Percentiles rank a stretch among this genome's conserved stretches.
Conservation (phyloP, 2,113 vertebrate genomes). For the Odocoileus hemionus region DNA sequence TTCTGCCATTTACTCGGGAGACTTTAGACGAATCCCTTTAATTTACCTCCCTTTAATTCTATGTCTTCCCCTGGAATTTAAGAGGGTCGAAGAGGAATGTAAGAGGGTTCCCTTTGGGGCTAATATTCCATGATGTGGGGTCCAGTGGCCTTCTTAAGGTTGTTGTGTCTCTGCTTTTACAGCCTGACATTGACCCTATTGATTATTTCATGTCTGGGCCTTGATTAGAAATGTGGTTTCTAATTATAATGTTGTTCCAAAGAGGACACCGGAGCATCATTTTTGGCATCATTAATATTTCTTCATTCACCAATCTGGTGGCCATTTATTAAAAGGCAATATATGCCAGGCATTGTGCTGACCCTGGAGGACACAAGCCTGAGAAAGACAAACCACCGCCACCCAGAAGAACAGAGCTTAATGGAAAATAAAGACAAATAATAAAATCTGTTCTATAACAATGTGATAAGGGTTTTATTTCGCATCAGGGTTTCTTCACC, state of each 20-base stretch:
- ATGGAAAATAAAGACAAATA: not conserved
- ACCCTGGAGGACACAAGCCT: not conserved
- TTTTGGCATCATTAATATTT: conserved; percentile 41
- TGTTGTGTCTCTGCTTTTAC: not conserved
- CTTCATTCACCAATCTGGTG: conserved; percentile 8
- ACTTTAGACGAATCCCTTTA: not conserved
- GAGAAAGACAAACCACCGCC: not conserved
- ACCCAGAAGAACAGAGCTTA: not conserved
- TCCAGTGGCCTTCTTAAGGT: not conserved
- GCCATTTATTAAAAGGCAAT: not conserved
- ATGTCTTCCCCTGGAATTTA: not conserved
- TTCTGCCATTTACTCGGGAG: not conserved
- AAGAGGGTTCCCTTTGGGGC: not conserved
- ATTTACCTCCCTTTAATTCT: not conserved
- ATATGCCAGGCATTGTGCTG: not conserved
- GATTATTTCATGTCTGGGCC: not conserved
- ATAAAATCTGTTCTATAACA: not conserved
- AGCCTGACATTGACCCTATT: conserved; percentile 28
- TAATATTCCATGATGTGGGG: not conserved
- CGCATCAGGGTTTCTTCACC: not conserved
- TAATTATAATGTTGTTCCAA: conserved; percentile 35
- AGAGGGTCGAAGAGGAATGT: not conserved
- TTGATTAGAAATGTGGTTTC: conserved; percentile 29
- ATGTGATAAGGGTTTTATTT: not conserved
- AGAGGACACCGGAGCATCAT: not conserved